These are phyloP conservation scores for Chrysochloris asiatica DNA, from an alignment of 2,113 vertebrate species.

Conservation along the genomic window DNA sequence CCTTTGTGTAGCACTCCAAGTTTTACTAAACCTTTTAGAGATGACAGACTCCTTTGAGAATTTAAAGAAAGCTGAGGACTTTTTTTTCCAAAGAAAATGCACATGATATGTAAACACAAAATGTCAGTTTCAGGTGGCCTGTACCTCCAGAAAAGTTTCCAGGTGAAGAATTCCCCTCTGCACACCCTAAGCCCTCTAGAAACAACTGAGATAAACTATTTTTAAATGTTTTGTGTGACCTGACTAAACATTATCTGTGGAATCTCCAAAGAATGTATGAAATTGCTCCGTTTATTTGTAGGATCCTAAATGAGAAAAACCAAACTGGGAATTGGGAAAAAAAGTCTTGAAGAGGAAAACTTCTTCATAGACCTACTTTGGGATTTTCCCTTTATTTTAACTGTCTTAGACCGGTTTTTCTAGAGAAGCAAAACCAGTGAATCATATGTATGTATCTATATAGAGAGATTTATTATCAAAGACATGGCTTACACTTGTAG, in stretches of 20 bases:
- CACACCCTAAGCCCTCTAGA: neutral
- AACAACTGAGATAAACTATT: neutral
- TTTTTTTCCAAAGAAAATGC: neutral
- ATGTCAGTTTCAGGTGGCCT: conserved; percentile 11
- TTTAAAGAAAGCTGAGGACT: neutral
- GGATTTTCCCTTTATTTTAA: conserved; percentile 80
- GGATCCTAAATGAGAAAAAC: conserved; percentile 26
- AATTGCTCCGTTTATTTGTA: conserved; percentile 29
- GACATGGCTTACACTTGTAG: too few relatives aligned
- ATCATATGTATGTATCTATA: too few relatives aligned
- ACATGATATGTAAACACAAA: neutral
- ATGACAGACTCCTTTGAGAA: neutral
- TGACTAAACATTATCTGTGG: neutral
- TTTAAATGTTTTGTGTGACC: neutral
- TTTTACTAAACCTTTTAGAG: neutral
- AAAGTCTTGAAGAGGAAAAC: conserved; percentile 25
- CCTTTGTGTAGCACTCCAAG: neutral
- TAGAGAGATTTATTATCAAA: too few relatives aligned
- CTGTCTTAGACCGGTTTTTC: too few relatives aligned
- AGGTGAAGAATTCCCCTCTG: neutral
- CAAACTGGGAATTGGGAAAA: neutral
- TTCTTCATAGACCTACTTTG: conserved; percentile 66
- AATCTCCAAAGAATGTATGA: neutral
- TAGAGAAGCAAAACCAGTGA: too few relatives aligned
- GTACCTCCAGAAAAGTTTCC: conserved; percentile 30